Percentiles rank a stretch among this genome's conserved stretches.
Evolutionary conservation across 2,113 vertebrate genomes (phyloP).

Genomic region (Emydura subglobosa): DNA sequence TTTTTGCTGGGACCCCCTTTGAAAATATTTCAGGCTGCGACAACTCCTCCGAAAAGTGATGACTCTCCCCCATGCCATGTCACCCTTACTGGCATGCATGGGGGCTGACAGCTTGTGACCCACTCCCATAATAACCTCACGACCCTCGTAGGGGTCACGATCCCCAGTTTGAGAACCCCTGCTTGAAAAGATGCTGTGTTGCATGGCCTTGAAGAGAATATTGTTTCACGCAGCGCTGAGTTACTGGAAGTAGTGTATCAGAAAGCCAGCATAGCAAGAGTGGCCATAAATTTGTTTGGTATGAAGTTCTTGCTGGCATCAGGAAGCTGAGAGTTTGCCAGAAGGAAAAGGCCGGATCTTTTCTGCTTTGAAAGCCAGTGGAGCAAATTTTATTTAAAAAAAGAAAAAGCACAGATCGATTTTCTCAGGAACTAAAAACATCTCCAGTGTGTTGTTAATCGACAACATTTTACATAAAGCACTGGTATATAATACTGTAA

Average conservation of each 20-base stretch:
- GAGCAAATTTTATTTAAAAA: neutral
- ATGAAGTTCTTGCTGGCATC: fast-evolving
- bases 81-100: too few species aligned
- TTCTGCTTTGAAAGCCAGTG: neutral
- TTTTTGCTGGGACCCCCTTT: too few species aligned
- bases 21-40: too few species aligned
- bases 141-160: too few species aligned
- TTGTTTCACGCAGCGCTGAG: fast-evolving
- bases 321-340: fast-evolving
- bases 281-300: fast-evolving
- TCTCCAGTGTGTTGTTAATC: fast-evolving
- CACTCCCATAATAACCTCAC: too few species aligned
- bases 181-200: too few species aligned
- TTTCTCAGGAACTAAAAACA: neutral
- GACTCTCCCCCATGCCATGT: too few species aligned
- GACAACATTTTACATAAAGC: neutral
- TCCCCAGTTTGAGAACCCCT: too few species aligned
- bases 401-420: neutral
- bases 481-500: neutral
- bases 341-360: neutral
- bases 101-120: too few species aligned
- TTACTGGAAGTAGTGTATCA: neutral
- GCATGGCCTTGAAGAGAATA: neutral
- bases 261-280: fast-evolving
- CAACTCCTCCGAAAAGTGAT: too few species aligned